phyloP scores from a whole-genome alignment of 2,888 invertebrate genomes.

The Agrotis clavis region DNA sequence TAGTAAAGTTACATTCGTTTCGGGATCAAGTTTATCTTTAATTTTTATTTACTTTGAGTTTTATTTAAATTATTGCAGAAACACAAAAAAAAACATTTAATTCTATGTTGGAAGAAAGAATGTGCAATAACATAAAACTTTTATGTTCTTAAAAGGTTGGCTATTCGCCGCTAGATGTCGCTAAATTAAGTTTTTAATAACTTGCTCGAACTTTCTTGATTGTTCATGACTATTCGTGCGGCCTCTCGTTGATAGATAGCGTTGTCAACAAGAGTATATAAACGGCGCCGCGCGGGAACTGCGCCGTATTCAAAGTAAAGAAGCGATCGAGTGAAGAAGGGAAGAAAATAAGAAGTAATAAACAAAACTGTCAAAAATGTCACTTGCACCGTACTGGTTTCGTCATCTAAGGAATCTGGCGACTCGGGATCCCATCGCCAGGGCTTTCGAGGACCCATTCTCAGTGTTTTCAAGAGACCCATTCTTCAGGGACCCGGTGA shows the following conservation, averaged over 20 bases:
- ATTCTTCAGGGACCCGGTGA: slow-evolving; percentile 84
- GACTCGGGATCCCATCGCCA: slow-evolving; percentile 79
- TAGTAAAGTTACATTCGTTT: neutral
- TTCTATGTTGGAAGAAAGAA: no score
- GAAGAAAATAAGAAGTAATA: slow-evolving; percentile 11
- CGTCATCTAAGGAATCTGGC: slow-evolving; percentile 84
- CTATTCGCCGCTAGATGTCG: slow-evolving; percentile 73
- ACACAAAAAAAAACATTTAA: neutral
- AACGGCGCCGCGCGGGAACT: slow-evolving; percentile 56
- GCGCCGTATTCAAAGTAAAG: slow-evolving; percentile 56
- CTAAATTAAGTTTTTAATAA: slow-evolving; percentile 27
- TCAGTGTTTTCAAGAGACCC: slow-evolving; percentile 80
- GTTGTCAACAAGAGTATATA: slow-evolving; percentile 77
- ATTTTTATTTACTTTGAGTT: neutral
- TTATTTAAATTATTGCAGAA: neutral
- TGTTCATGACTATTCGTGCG: slow-evolving; percentile 71
- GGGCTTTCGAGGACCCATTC: slow-evolving; percentile 83
- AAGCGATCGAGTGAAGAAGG: slow-evolving; percentile 19
- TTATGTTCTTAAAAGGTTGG: slow-evolving; percentile 21
- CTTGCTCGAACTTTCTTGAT: slow-evolving; percentile 78
- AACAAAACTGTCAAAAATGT: slow-evolving; percentile 74
- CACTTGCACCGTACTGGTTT: slow-evolving; percentile 86
- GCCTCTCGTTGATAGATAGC: slow-evolving; percentile 79
- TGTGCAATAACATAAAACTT: no score
- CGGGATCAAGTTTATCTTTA: no score